phyloP scores from a whole-genome alignment of 2,113 vertebrate species.

The Scolopax mira region DNA sequence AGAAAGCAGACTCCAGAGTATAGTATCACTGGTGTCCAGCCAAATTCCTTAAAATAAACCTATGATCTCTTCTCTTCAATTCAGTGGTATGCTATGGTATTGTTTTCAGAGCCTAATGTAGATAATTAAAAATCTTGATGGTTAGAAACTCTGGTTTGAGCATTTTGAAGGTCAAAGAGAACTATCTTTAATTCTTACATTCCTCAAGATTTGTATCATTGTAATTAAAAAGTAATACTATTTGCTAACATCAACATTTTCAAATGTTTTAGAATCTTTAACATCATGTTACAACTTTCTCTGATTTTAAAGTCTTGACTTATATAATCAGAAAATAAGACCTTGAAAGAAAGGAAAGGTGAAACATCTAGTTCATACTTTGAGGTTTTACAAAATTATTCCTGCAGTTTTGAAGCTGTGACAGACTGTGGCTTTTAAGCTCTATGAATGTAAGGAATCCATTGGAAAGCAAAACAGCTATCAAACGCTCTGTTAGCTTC shows the following conservation, averaged over 20 bases:
- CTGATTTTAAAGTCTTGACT: background rate
- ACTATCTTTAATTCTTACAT: background rate
- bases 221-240: background rate
- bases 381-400: background rate
- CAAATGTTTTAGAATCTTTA: background rate
- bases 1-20: background rate
- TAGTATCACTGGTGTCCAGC: accelerated
- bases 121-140: background rate
- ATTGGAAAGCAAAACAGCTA: background rate
- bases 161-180: background rate
- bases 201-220: background rate
- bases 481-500: background rate
- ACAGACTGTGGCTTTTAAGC: background rate
- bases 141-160: background rate
- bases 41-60: background rate
- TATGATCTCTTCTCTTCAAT: background rate
- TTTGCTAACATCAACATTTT: background rate
- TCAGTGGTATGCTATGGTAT: background rate
- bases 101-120: background rate
- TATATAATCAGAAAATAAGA: background rate
- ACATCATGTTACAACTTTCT: background rate
- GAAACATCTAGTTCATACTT: background rate
- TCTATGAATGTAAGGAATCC: background rate
- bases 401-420: background rate
- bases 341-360: background rate